Evolutionary conservation across 1,140 invertebrate species (phyloP), one percentile per base, ranked within the genome.

Genomic region (Aphelenchoides besseyi): DNA sequence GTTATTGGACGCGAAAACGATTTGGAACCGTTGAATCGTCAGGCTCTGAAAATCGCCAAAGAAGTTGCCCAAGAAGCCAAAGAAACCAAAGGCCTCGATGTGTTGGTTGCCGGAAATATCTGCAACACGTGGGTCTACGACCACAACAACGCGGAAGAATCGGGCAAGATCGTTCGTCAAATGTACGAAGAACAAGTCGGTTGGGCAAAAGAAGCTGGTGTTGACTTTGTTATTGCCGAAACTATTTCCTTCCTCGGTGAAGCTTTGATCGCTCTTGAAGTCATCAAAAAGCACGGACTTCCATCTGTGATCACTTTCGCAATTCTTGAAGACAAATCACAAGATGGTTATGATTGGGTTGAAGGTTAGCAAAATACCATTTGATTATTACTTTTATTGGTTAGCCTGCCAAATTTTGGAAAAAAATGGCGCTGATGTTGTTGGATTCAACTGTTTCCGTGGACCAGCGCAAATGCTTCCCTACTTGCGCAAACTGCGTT

Each of bases 141-240:
- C 23, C 73, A 76, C 0, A 70, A 70, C 12, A 64, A 83, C 30
- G 36, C 3, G 5, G 2, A 55, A 16, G 72, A 26, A 30, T 3
- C 3, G 30, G 16, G 23, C 23, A 12, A 29, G 16, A 29, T 69
- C 18, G 68, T 71, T 30, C 12, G 32, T 3, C 16, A 66, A 23
- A 33, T 55, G 32, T 71, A 53, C 9, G n/a, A 85, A 80, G 83
- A 84, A 62, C 83, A 85, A 68, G 68, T 82, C 18, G 67, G 80
- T 35, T 84, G 82, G 82, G 81, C 82, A 0, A 73, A 74, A 2
- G 77, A 84, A 57, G 78, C 70, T 16, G 77, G 76, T 12, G 79
- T 73, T 5, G 82, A 85, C 69, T 85, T 68, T 41, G 82, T 85
- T 26, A 66, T 85, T n/a, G 83, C 72, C 3, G 83, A 85, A 55